Percentiles rank a stretch among this genome's conserved stretches.
phyloP scores from a whole-genome alignment of 2,113 vertebrate genomes.

The Arothron firmamentum region DNA sequence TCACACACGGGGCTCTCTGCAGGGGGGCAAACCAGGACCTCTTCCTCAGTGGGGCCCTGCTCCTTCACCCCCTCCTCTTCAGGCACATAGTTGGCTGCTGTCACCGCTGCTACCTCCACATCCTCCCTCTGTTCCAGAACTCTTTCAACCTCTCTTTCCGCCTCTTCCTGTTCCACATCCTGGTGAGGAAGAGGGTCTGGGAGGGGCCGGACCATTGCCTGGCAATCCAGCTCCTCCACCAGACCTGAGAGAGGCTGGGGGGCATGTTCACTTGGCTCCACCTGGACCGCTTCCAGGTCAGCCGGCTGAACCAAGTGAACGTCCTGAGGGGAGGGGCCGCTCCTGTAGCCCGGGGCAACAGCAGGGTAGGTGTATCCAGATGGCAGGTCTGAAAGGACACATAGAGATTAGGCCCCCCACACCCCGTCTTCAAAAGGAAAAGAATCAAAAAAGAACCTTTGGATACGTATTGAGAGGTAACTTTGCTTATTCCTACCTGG shows the following conservation, averaged over 20 bases:
- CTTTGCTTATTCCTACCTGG: conserved; percentile 76
- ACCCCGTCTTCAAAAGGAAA: too few species aligned
- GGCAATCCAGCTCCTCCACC: conserved; percentile 61
- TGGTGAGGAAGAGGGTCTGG: conserved; percentile 55
- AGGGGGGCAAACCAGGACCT: conserved; percentile 59
- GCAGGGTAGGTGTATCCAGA: conserved; percentile 81
- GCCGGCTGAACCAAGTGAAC: conserved; percentile 81
- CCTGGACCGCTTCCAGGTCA: conserved; percentile 83
- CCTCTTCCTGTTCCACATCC: conserved; percentile 48
- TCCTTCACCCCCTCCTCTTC: conserved; percentile 49
- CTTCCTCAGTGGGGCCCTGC: conserved; percentile 49
- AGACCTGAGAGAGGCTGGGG: conserved; percentile 54
- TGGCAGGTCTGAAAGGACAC: conserved; percentile 77
- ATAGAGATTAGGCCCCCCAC: conserved; percentile 1
- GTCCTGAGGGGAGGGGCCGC: conserved; percentile 73
- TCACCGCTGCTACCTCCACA: conserved; percentile 28
- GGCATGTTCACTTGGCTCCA: conserved; percentile 59
- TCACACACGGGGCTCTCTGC: conserved; percentile 57
- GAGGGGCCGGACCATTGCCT: conserved; percentile 63
- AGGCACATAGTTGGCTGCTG: conserved; percentile 48
- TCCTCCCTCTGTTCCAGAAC: conserved; percentile 56
- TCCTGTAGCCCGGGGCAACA: conserved; percentile 77
- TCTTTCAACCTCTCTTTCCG: conserved; percentile 31
- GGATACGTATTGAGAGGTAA: neutral
- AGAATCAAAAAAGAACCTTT: too few species aligned